Evolutionary conservation across 2,113 vertebrate genomes (phyloP), one percentile per base, ranked within the genome.

Genomic region (Oreochromis niloticus): DNA sequence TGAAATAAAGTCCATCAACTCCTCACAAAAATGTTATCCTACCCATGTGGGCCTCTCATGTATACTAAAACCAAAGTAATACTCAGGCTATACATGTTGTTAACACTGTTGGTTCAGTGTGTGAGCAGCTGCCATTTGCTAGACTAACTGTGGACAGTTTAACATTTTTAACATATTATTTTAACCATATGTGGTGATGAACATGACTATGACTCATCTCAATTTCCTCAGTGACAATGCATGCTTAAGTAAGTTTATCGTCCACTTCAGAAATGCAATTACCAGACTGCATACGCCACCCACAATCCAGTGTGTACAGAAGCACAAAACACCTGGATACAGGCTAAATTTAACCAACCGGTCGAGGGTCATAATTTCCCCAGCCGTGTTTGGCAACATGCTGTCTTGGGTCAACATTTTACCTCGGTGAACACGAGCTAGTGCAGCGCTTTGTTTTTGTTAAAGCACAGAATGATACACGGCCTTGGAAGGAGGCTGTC

Each of bases 281-380:
- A 78, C 73, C 46, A 50, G 27, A n/a, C 17, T 52, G 27, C 73
- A 34, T 32, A 34, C 10, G 11, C 73, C 16, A 83, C 27, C 61
- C 61, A 81, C 6, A 14, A 24, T 57, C n/a, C 63, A n/a, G 86
- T 22, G 78, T 39, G 34, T 10, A 24, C 11, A 48, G 46, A 73
- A 73, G 32, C 50, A 80, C 46, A 13, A 34, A 84, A 85, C 88
- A 91, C 88, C 91, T 90, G 88, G 87, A 87, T 71, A 13, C 4
- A 11, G 63, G 84, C 85, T 92, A 90, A 89, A 89, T 90, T 79
- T 91, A 93, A 86, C 82, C 63, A 85, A 52, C 50, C 5, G 46
- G 73, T 80, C 48, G 30, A 82, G 80, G 81, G 87, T 86, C 86
- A 81, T 73, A 46, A 84, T 71, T 81, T 48, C 57, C 88, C 32